Evolutionary conservation across 2,113 vertebrate genomes (phyloP).

Genomic region (Anguilla japonica): DNA sequence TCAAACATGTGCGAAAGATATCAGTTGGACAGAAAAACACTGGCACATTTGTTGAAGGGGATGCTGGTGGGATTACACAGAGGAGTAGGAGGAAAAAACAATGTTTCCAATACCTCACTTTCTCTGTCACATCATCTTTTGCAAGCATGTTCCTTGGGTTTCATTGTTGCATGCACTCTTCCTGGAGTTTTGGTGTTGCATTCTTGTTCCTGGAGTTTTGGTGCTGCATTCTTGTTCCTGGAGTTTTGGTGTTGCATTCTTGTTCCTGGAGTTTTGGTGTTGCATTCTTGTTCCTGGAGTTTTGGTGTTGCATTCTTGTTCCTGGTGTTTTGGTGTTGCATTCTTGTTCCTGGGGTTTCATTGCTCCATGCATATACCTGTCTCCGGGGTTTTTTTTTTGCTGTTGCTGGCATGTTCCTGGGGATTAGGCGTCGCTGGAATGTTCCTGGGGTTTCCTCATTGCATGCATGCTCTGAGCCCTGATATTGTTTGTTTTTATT

Average conservation of each 20-base stretch:
- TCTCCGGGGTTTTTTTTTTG: too few species aligned
- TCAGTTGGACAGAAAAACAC: constrained; percentile 1
- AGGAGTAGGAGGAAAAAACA: neutral
- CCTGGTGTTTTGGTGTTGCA: neutral
- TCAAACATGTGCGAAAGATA: constrained; percentile 2
- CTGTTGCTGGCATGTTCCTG: too few species aligned
- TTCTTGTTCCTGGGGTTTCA: neutral
- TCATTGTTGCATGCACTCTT: too few species aligned
- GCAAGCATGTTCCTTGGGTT: neutral
- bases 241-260: too few species aligned
- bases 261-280: too few species aligned
- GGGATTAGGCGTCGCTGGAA: neutral
- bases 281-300: too few species aligned
- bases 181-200: neutral
- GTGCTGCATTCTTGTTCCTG: too few species aligned
- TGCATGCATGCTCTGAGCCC: too few species aligned
- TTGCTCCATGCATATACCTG: too few species aligned
- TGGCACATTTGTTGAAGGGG: neutral
- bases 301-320: too few species aligned
- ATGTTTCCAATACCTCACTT: neutral
- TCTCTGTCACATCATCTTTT: neutral
- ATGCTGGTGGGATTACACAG: neutral
- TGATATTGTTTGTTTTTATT: neutral
- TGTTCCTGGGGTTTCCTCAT: neutral
- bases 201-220: neutral